Base-by-base conservation (phyloP, 1,140 invertebrate species). In the Halesus radiatus region DNA sequence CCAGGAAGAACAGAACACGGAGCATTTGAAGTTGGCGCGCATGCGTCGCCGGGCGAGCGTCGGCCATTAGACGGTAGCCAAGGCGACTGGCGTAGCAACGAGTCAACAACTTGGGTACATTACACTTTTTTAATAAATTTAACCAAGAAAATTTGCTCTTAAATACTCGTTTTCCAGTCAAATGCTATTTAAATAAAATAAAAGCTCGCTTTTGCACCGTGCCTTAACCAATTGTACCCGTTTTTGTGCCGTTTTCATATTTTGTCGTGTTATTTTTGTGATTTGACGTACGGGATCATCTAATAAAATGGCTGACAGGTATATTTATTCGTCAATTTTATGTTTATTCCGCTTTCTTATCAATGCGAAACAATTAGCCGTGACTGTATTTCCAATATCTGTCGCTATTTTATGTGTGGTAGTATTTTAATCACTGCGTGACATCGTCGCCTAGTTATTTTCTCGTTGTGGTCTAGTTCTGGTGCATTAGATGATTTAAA, bases 21-120 rank as follows among this genome's bases (percentile, higher is more conserved):
- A 32, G 32, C 32, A 77, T 53, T 66, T 68, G 62, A 77, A 77
- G 29, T 77, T 64, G 32, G 76, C 76, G 80, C 80, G 80, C 80
- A 79, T 79, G 80, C 80, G 80, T 73, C 22, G 53, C 75, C 66
- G 72, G 54, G 52, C 23, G 45, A 29, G 72, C 74, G 79, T 75
- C 77, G 76, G 56, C 77, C 50, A 73, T 74, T 74, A 74, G 32
- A 54, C 62, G 76, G 80, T 81, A 83, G 82, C 79, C 79, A 56
- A 79, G 82, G 79, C 82, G 79, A 81, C 82, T 81, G 80, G 82
- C 82, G 79, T 83, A 83, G 82, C 82, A 83, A 83, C 82, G 79
- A 74, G 76, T 79, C 82, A 83, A 83, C 82, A 83, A 83, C 80
- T 75, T 58, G 58, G 50, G 64, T 70, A 56, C 66, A 29, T 60